These are phyloP conservation scores for Perizoma affinitatum DNA, from an alignment of 2,888 invertebrate species.

Conservation along the genomic window DNA sequence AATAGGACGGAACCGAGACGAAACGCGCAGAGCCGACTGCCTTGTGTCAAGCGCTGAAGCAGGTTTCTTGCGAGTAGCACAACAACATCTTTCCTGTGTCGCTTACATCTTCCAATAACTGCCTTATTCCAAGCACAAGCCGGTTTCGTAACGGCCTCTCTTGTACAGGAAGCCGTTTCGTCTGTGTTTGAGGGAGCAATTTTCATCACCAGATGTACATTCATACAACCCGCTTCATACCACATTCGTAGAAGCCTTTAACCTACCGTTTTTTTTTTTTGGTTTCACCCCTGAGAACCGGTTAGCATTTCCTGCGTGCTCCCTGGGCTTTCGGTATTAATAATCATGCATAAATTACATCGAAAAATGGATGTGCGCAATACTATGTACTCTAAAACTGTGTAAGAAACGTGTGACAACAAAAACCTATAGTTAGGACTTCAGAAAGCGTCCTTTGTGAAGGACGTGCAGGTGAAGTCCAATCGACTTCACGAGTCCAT, in stretches of 20 bases:
- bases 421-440: too few relatives aligned
- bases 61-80: slow-evolving; percentile 3
- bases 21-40: slow-evolving; percentile 1
- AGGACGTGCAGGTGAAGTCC: too few relatives aligned
- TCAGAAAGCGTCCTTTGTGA: too few relatives aligned
- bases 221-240: not conserved
- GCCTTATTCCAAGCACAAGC: slow-evolving; percentile 10
- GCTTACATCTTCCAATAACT: not conserved
- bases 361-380: too few relatives aligned
- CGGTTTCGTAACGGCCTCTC: slow-evolving; percentile 22
- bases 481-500: too few relatives aligned
- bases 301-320: slow-evolving; percentile 16
- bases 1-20: slow-evolving; percentile 16
- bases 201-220: slow-evolving; percentile 11
- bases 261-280: too few relatives aligned
- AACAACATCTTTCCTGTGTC: slow-evolving; percentile 1
- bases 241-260: slow-evolving; percentile 4
- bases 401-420: too few relatives aligned
- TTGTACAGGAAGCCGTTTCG: slow-evolving; percentile 4
- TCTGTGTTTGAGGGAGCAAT: not conserved
- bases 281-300: slow-evolving; percentile 3
- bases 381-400: too few relatives aligned
- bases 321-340: slow-evolving; percentile 2
- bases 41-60: not conserved
- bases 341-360: too few relatives aligned